Evolutionary conservation across 2,113 vertebrate genomes (phyloP), one percentile per base, ranked within the genome.

Genomic region (Oriolus oriolus): DNA sequence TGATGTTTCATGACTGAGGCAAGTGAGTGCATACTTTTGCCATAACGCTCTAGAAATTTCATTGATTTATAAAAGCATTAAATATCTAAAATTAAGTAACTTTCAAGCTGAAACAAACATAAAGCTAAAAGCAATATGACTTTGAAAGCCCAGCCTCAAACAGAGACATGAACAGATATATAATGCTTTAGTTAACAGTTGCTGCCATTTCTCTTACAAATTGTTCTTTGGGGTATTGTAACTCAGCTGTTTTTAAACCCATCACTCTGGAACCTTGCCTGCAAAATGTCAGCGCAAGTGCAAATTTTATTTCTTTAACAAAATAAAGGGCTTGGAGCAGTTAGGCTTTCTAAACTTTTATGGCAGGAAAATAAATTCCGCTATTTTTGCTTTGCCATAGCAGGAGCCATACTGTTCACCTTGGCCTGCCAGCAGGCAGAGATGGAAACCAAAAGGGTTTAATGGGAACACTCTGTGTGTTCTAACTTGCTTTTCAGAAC

Each of bases 191-290:
- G 88, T 96, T 93, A 96, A 84, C 8, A 31, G 31, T 84, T 96
- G 88, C 83, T 97, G 96, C 95, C 88, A 92, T 95, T 96, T 90
- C 88, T 96, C 88, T 96, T 93, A 96, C 73, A 96, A 94, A 96
- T 96, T 94, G 96, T 97, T 96, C 96, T 97, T 95, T 87, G 87
- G 96, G 95, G 96, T 96, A 97, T 97, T 97, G 92, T 96, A 97
- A 96, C 85, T 96, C 96, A 95, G 93, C 92, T 95, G 95, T 92
- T 96, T 87, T 94, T 95, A 97, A 96, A 96, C 96, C 96, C 96
- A 96, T 96, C 96, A 90, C 92, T 89, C 96, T 97, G 96, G 90
- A 97, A 78, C 90, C 57, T 92, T 88, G 95, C 96, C 95, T 96
- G 71, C 88, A 96, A 92, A 96, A 94, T 96, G 96, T 96, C 96